Base-by-base conservation (phyloP, 2,797 vertebrate species). In the Sebastes baramenuke region DNA sequence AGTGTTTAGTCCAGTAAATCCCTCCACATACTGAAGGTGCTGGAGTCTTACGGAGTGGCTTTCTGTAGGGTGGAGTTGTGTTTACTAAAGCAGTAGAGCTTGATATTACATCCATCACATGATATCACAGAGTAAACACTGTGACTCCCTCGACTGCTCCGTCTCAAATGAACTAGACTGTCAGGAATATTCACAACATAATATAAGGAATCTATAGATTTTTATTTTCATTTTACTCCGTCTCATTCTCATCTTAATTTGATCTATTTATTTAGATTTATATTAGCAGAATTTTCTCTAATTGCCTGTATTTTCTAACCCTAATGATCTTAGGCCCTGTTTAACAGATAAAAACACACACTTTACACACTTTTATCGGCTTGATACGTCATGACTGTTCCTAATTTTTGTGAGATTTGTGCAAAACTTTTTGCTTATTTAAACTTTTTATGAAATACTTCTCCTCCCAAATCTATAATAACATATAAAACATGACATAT, bases 61-160 rank as follows among this genome's bases (percentile, higher is more conserved):
- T 64, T 20, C 77, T 60, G 13, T 55, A 85, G 89, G 94, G 92
- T 82, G 90, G 91, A 88, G 92, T 20, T 75, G 38, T 86, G 79
- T 93, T 93, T 89, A 76, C 80, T 16, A 67, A 81, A 22, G 56
- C 78, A 65, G 36, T 22, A 8, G 25, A 79, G 52, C 72, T 75
- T 80, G 20, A 77, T 36, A 73, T 75, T 54, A 80, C 11, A 69
- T 71, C 56, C 54, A 75, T 11, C 83, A 86, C 78, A 81, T 71
- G 65, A 77, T 78, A 30, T 59, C 77, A 67, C 46, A 83, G 68
- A 82, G 79, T 88, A 92, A 91, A 94, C 79, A 92, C 66, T 81
- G 62, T 75, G 64, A 58, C 54, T 56, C 25, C 77, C 22, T 70
- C 5, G 1, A 3, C 24, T 69, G 71, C 77, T 72, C 7, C 52